Evolutionary conservation across 2,113 vertebrate genomes (phyloP), one percentile per base, ranked within the genome.

Genomic region (Dipodomys ordii): DNA sequence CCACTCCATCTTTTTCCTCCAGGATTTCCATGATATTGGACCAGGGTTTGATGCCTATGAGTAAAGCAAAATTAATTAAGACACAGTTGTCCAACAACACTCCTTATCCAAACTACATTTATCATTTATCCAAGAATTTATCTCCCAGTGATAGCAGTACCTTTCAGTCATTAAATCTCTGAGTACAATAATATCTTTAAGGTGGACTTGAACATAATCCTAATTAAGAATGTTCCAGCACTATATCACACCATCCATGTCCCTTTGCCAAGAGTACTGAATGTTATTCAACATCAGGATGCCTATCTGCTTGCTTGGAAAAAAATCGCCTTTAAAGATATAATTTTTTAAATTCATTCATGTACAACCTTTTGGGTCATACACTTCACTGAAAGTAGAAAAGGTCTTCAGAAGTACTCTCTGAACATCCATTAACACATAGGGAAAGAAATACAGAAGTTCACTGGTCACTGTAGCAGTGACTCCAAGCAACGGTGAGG

Each of bases 1-100:
- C 99, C 89, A 99, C 98, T 4, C 99, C 99, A 93, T 99, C 99
- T 95, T 99, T 99, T 97, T 99, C 99, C 74, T 99, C 98, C 96
- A 99, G 97, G 87, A 99, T 99, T 97, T 99, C 99, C 98, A 99
- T 99, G 94, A 99, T 95, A 89, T 99, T 99, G 87, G 99, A 99
- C 99, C 99, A 99, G 28, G 97, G 97, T 91, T 99, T 99, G 95
- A 97, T 97, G 88, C 98, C 99, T 99, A 97, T 2, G 91, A 85
- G 22, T 72, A 95, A 97, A 97, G 30, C 73, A 98, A 94, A 97
- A 96, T 93, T 53, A 25, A 87, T 94, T 78, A 91, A 39, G 84
- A 92, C 83, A 95, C 9, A 86, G 60, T 15, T 65, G 88, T 49
- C 72, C 28, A 22, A 30, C 19, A 28, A 22, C 22, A 68, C 0